Percentiles rank a stretch among this genome's conserved stretches.
These are phyloP conservation scores for Ptychobarbus kaznakovi DNA, from an alignment of 2,797 vertebrate genomes.

Conservation along the genomic window DNA sequence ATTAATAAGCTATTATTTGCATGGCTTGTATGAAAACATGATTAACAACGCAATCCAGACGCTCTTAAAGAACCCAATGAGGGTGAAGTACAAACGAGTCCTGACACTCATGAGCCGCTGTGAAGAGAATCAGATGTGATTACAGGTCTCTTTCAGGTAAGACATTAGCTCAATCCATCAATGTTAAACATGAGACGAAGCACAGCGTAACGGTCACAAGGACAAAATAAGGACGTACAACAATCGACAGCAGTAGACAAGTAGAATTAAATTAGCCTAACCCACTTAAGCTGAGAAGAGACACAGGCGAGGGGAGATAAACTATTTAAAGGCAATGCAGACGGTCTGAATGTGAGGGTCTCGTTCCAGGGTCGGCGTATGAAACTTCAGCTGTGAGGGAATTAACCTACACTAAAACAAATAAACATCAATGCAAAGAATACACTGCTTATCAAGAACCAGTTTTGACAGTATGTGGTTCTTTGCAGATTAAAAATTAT, in stretches of 20 bases:
- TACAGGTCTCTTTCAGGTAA: neutral
- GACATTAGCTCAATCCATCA: neutral
- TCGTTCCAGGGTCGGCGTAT: neutral
- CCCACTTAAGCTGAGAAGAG: slow-evolving; percentile 20
- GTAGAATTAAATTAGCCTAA: slow-evolving; percentile 32
- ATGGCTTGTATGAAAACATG: neutral
- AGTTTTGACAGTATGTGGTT: neutral
- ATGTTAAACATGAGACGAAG: neutral
- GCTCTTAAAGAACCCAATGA: neutral
- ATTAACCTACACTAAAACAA: neutral
- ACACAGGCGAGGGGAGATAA: slow-evolving; percentile 32
- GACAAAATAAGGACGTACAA: slow-evolving; percentile 6
- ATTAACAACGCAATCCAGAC: neutral
- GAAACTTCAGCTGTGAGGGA: neutral
- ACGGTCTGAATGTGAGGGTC: neutral
- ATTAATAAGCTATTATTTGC: neutral
- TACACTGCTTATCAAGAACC: neutral
- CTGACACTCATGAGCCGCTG: neutral
- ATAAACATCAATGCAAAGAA: neutral
- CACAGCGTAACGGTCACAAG: neutral
- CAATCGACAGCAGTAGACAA: slow-evolving; percentile 21
- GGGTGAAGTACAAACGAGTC: neutral
- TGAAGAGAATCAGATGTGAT: neutral
- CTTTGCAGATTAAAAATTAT: neutral
- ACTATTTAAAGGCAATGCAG: slow-evolving; percentile 28